These are phyloP conservation scores for Ecliptopera silaceata DNA, from an alignment of 2,888 invertebrate genomes.

Conservation along the genomic window DNA sequence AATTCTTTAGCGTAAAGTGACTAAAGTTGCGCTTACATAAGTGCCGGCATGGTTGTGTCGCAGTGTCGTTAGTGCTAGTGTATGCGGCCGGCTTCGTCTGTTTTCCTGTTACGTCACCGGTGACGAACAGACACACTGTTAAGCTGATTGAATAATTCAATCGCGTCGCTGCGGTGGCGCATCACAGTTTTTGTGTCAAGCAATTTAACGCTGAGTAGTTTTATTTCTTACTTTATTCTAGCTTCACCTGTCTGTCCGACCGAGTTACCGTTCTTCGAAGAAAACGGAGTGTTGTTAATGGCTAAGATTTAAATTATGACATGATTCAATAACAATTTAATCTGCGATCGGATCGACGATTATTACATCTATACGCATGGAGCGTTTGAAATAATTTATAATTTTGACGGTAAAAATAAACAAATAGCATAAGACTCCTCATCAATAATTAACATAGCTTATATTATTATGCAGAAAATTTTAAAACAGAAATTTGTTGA, in stretches of 20 bases:
- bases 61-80: constrained; percentile 40
- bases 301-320: no score
- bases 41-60: constrained; percentile 35
- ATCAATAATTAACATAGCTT: no score
- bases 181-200: constrained; percentile 38
- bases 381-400: no score
- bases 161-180: constrained; percentile 47
- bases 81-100: constrained; percentile 41
- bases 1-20: constrained; percentile 26
- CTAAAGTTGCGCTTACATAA: constrained; percentile 29
- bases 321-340: no score
- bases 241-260: background rate
- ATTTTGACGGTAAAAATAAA: no score
- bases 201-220: constrained; percentile 37
- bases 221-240: constrained; percentile 15
- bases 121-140: constrained; percentile 50
- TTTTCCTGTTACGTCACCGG: constrained; percentile 65
- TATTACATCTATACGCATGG: no score
- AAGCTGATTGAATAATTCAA: constrained; percentile 53
- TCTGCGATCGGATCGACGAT: no score
- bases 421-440: no score
- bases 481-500: no score
- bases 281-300: no score
- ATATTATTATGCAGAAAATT: no score
- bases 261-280: background rate